Conservation (phyloP, 92 coral and sea anemone genomes). For the Paramuricea clavata region DNA sequence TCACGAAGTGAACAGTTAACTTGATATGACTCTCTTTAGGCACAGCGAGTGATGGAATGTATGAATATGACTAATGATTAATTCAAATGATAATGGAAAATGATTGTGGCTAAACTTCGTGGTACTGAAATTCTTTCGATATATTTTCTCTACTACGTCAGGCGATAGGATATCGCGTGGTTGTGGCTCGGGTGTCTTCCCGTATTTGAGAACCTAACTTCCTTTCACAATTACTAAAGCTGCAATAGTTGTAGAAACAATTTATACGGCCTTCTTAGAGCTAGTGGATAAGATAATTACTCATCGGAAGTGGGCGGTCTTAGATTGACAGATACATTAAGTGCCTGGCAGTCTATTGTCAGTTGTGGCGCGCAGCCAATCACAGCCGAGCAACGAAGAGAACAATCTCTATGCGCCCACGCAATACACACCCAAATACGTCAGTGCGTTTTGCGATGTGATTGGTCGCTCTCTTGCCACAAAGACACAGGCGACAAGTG, state of each 20-base stretch:
- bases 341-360: slow-evolving; percentile 82
- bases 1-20: slow-evolving; percentile 42
- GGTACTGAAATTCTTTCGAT: not conserved
- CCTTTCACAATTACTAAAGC: slow-evolving; percentile 51
- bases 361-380: slow-evolving; percentile 74
- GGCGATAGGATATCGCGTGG: not conserved
- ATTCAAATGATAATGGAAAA: slow-evolving; percentile 13
- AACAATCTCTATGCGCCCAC: slow-evolving; percentile 94
- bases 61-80: slow-evolving; percentile 28
- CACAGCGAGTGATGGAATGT: slow-evolving; percentile 57
- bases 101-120: slow-evolving; percentile 9
- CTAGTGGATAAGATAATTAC: slow-evolving; percentile 67
- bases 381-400: slow-evolving; percentile 76
- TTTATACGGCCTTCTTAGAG: slow-evolving; percentile 57
- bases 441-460: slow-evolving; percentile 72
- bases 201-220: slow-evolving; percentile 41
- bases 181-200: slow-evolving; percentile 34
- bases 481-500: slow-evolving; percentile 45
- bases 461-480: slow-evolving; percentile 44
- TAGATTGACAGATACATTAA: slow-evolving; percentile 88
- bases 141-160: not conserved
- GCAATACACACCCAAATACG: slow-evolving; percentile 99
- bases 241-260: slow-evolving; percentile 32
- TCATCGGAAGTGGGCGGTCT: slow-evolving; percentile 85
- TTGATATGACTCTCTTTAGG: slow-evolving; percentile 45